These are phyloP conservation scores for Conopomorpha cramerella DNA, from an alignment of 1,140 invertebrate genomes.

Conservation along the genomic window DNA sequence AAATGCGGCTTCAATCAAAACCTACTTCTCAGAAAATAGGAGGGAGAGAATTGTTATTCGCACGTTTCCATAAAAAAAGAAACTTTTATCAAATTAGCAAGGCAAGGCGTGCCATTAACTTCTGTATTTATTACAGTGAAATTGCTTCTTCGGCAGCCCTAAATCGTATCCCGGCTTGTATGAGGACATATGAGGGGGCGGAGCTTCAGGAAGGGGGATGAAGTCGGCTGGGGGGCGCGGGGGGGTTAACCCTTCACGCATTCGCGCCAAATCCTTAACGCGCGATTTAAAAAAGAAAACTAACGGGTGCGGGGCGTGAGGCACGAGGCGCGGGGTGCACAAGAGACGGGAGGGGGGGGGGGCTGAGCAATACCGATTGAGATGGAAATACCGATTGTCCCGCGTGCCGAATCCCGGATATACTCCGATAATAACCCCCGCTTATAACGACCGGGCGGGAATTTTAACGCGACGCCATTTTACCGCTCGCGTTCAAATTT, in stretches of 20 bases:
- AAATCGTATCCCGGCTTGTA: slow-evolving; percentile 12
- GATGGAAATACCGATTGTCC: slow-evolving; percentile 21
- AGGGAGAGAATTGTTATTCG: too few species aligned
- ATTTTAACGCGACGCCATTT: slow-evolving; percentile 60
- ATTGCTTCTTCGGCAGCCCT: slow-evolving; percentile 14
- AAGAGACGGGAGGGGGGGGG: slow-evolving; percentile 14
- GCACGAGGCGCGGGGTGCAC: slow-evolving; percentile 10
- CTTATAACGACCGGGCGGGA: slow-evolving; percentile 56
- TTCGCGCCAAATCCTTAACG: slow-evolving; percentile 51
- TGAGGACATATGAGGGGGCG: slow-evolving; percentile 32
- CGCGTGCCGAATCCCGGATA: slow-evolving; percentile 10
- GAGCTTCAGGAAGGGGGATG: too few species aligned
- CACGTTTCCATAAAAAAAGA: slow-evolving; percentile 14
- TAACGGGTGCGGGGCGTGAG: slow-evolving; percentile 19
- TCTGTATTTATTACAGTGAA: slow-evolving; percentile 15
- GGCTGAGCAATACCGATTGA: slow-evolving; percentile 41
- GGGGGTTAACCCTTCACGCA: slow-evolving; percentile 41
- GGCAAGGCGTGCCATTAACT: slow-evolving; percentile 13
- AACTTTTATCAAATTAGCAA: slow-evolving; percentile 15
- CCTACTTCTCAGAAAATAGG: too few species aligned
- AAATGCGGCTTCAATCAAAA: too few species aligned
- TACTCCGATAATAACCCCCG: slow-evolving; percentile 36
- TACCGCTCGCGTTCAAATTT: slow-evolving; percentile 60
- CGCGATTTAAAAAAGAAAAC: slow-evolving; percentile 57
- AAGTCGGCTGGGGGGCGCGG: slow-evolving; percentile 7